These are phyloP conservation scores for Xylophagus ater DNA, from an alignment of 2,888 invertebrate genomes.

Conservation along the genomic window DNA sequence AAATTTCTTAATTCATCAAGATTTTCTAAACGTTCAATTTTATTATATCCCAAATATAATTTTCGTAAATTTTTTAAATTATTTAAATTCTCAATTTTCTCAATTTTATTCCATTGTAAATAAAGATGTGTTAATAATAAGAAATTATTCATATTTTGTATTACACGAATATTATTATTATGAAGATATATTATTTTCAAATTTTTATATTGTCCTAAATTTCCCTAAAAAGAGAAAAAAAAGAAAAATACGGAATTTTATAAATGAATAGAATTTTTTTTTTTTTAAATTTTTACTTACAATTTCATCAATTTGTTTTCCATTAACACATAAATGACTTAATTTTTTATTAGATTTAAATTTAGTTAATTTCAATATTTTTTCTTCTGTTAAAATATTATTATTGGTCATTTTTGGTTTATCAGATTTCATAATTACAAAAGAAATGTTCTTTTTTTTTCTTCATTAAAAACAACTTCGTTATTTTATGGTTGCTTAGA, in stretches of 20 bases:
- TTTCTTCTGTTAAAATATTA: too few relatives aligned
- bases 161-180: slow-evolving; percentile 64
- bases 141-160: slow-evolving; percentile 58
- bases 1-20: slow-evolving; percentile 48
- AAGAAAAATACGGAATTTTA: background rate
- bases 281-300: slow-evolving; percentile 38
- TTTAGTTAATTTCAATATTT: too few relatives aligned
- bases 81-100: slow-evolving; percentile 54
- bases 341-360: too few relatives aligned
- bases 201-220: slow-evolving; percentile 36
- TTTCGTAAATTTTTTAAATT: slow-evolving; percentile 56
- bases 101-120: slow-evolving; percentile 66
- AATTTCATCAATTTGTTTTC: slow-evolving; percentile 45
- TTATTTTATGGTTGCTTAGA: too few relatives aligned
- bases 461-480: too few relatives aligned
- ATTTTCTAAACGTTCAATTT: slow-evolving; percentile 57
- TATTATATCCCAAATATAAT: slow-evolving; percentile 61
- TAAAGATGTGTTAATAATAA: slow-evolving; percentile 56
- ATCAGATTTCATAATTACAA: too few relatives aligned
- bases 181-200: slow-evolving; percentile 62
- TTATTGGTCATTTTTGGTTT: too few relatives aligned
- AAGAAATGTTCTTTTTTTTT: too few relatives aligned
- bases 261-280: background rate
- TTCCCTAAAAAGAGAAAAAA: slow-evolving; percentile 26
- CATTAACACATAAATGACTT: slow-evolving; percentile 47